These are phyloP conservation scores for Torymus aiolomorphi DNA, from an alignment of 2,888 invertebrate species.

Conservation along the genomic window DNA sequence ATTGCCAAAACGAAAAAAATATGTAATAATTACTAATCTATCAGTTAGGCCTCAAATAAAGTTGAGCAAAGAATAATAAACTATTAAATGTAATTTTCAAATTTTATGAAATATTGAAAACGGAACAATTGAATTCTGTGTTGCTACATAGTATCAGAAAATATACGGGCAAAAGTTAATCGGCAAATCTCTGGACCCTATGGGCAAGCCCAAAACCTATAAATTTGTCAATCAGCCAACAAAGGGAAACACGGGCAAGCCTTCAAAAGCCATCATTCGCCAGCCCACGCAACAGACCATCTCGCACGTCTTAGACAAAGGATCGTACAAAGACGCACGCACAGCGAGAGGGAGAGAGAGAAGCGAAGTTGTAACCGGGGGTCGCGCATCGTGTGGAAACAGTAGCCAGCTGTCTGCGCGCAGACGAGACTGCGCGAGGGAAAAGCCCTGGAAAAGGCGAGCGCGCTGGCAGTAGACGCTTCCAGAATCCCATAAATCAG, in stretches of 20 bases:
- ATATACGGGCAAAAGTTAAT: too few species aligned
- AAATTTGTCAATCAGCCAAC: slow-evolving; percentile 24
- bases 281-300: not conserved
- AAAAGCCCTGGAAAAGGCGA: slow-evolving; percentile 65
- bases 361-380: not conserved
- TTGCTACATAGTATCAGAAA: too few species aligned
- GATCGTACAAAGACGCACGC: not conserved
- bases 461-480: slow-evolving; percentile 75
- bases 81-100: too few species aligned
- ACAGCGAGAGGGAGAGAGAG: not conserved
- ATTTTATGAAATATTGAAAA: too few species aligned
- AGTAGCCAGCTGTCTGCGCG: slow-evolving; percentile 71
- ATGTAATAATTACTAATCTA: too few species aligned
- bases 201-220: not conserved
- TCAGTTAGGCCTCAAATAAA: too few species aligned
- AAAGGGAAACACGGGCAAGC: not conserved
- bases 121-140: too few species aligned
- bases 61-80: too few species aligned
- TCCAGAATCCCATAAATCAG: slow-evolving; percentile 81
- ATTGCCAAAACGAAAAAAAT: too few species aligned
- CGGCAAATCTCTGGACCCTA: too few species aligned
- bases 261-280: not conserved
- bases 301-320: slow-evolving; percentile 1
- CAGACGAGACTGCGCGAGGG: slow-evolving; percentile 60
- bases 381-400: slow-evolving; percentile 62